Evolutionary conservation across 2,888 invertebrate genomes (phyloP).

Genomic region (Trichacis sp.): DNA sequence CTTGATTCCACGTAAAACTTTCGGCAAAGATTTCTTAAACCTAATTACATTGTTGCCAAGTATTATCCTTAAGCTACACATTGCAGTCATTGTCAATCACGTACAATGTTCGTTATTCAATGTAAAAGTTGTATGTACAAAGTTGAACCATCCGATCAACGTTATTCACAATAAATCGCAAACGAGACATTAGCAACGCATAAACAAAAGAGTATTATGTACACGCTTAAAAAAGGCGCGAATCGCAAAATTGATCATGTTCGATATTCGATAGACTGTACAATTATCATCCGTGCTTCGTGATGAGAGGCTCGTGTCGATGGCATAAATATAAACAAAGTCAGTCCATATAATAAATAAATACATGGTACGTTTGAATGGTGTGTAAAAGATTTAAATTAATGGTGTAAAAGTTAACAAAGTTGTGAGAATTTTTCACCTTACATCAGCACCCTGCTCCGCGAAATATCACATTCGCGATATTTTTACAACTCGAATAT

Average conservation of each 20-base stretch:
- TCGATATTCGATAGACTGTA: constrained; percentile 21
- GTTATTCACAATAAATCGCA: constrained; percentile 44
- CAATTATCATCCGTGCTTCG: constrained; percentile 8
- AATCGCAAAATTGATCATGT: constrained; percentile 14
- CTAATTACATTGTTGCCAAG: not conserved
- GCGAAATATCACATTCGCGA: not conserved
- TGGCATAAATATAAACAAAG: not conserved
- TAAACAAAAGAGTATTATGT: constrained; percentile 46
- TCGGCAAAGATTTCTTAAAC: not conserved
- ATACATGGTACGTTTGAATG: not conserved
- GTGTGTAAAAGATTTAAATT: not conserved
- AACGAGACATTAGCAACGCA: constrained; percentile 42
- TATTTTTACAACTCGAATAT: constrained; percentile 2
- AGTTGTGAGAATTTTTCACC: not conserved
- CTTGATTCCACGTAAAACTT: not conserved
- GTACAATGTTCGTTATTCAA: constrained; percentile 7
- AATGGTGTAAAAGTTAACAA: not conserved
- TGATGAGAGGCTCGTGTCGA: not conserved
- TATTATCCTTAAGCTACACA: not conserved
- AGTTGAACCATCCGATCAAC: constrained; percentile 23
- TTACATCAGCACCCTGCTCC: not conserved
- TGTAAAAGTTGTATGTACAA: constrained; percentile 35
- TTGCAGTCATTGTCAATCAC: constrained; percentile 16
- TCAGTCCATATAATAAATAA: not conserved
- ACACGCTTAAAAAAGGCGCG: constrained; percentile 40